A percentile compares a stretch with the other conserved stretches of the same genome.
Conservation (phyloP, 1,140 invertebrate species). For the Phthorimaea operculella region DNA sequence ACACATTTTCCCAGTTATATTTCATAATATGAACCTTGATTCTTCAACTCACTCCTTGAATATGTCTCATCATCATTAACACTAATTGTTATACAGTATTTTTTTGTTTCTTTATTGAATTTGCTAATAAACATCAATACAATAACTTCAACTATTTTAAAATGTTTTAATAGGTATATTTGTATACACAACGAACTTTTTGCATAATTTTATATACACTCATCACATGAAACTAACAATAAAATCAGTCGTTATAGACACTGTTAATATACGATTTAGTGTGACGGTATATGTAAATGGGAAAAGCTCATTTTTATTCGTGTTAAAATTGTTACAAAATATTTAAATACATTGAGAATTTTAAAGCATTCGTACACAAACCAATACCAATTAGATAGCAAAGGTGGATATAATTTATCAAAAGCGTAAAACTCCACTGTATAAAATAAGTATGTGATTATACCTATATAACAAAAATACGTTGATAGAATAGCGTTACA, state of each 20-base stretch:
- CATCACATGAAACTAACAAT: conserved; percentile 44
- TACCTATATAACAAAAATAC: too few relatives aligned
- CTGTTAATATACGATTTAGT: conserved; percentile 20
- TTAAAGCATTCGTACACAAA: not conserved
- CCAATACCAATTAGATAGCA: not conserved
- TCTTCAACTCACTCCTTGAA: not conserved
- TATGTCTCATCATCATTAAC: not conserved
- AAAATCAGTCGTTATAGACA: conserved; percentile 61
- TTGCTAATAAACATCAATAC: conserved; percentile 57
- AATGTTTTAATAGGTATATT: conserved; percentile 42
- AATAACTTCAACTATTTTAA: conserved; percentile 21
- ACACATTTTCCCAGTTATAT: not conserved
- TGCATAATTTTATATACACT: conserved; percentile 48
- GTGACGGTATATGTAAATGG: conserved; percentile 18
- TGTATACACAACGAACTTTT: conserved; percentile 56
- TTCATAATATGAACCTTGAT: not conserved
- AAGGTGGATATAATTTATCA: too few relatives aligned
- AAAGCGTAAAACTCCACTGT: too few relatives aligned
- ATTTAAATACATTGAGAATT: not conserved
- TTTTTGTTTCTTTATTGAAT: conserved; percentile 11
- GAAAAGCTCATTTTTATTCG: conserved; percentile 22
- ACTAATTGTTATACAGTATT: conserved; percentile 2
- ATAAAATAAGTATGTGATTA: too few relatives aligned
- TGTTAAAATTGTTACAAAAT: conserved; percentile 5
- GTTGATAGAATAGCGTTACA: too few relatives aligned